Base-by-base conservation (phyloP, 1,140 invertebrate genomes). In the Drosophila kanapiae region DNA sequence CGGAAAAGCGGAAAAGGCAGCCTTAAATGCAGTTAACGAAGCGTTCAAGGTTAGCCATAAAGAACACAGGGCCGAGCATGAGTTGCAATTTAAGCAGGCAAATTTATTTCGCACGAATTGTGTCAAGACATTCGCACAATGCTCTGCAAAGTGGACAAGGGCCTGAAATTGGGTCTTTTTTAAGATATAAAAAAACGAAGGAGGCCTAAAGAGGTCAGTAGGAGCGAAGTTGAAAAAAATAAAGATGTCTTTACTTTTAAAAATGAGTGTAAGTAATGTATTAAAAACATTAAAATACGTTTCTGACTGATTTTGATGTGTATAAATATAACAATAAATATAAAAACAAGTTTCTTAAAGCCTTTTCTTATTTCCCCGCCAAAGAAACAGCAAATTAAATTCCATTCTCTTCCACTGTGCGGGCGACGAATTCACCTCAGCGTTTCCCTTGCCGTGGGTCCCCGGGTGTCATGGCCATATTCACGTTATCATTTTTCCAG, bases 61-160 rank as follows among this genome's bases (percentile, higher is more conserved):
- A 63, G 38, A 51, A 65, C 57, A 47, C 57, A 56, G 47, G 47
- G 9, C 48, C n/a, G 51, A 68, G 48, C 81, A 84, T 84, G 81
- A 84, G 77, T 84, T 84, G 81, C 81, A 84, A 63, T 84, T 72
- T 77, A 63, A 72, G 59, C 62, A 84, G 79, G 59, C 71, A 83
- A 84, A 84, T 84, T 84, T 84, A 84, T 84, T 84, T 84, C 81
- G 80, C 80, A 83, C 80, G 80, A 83, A 78, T 65, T 70, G 80
- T 63, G 70, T 60, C 54, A 75, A 76, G 80, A 71, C 80, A 76
- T 76, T 80, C 51, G 38, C 51, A 76, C 75, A 83, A 75, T 75
- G 57, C 35, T 45, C 35, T 16, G 31, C 33, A 48, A 75, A 83
- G 42, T 63, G 58, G 53, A 51, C 79, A 68, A 64, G 62, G 58